phyloP scores from a whole-genome alignment of 2,113 vertebrate species.

The Thunnus thynnus region DNA sequence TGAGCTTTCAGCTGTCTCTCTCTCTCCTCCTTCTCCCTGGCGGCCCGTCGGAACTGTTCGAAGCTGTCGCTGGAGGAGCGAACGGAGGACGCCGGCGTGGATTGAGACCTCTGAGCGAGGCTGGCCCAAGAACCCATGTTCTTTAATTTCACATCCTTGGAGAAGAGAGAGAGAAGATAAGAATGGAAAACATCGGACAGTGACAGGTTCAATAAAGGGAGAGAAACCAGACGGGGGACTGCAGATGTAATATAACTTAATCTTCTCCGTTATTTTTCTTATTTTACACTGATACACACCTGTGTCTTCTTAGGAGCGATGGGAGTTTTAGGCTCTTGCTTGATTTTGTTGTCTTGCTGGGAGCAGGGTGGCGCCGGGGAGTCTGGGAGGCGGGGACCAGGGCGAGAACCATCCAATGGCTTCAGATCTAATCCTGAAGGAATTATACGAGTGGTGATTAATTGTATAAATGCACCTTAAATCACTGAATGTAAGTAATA shows the following conservation, averaged over 20 bases:
- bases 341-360: slow-evolving; percentile 88
- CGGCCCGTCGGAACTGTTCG: slow-evolving; percentile 90
- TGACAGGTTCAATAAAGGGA: neutral
- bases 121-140: slow-evolving; percentile 96
- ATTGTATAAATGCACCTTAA: neutral
- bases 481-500: neutral
- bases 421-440: slow-evolving; percentile 88
- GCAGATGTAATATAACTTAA: neutral
- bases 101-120: slow-evolving; percentile 90
- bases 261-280: neutral
- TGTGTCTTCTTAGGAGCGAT: slow-evolving; percentile 90
- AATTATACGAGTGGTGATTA: neutral
- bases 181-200: neutral
- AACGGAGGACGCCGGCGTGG: slow-evolving; percentile 86
- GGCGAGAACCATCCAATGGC: slow-evolving; percentile 85
- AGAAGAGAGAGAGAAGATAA: neutral
- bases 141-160: slow-evolving; percentile 84
- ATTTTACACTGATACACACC: slow-evolving; percentile 42
- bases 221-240: neutral
- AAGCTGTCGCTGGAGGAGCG: slow-evolving; percentile 96
- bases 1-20: slow-evolving; percentile 92
- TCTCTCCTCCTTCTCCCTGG: slow-evolving; percentile 93
- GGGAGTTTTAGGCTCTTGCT: slow-evolving; percentile 91
- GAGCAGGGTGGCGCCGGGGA: slow-evolving; percentile 80
- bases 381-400: slow-evolving; percentile 86